Evolutionary conservation across 2,113 vertebrate species (phyloP), one percentile per base, ranked within the genome.

Genomic region (Antigone vipio): DNA sequence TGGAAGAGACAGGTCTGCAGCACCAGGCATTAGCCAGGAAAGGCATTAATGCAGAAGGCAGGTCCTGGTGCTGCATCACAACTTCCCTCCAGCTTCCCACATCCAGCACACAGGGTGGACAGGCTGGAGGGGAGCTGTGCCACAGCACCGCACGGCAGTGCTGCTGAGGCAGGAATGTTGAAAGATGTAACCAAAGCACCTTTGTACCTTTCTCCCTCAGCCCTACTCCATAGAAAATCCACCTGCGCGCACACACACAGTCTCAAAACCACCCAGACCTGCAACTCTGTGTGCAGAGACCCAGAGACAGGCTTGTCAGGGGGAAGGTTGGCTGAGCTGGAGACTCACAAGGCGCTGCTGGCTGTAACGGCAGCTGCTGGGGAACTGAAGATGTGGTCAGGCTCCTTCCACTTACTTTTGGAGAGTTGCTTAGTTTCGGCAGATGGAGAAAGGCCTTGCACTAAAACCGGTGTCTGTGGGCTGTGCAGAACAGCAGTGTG

Each of bases 211-310:
- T 34, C 29, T 79, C 5, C 9, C 12, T 66, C 50, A 47, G 34
- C 29, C 19, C 40, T 34, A 21, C 34, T 53, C 38, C 15, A 5
- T 32, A 32, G 49, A 64, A 78, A 14, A 47, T 32, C 47, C 34
- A 40, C 27, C n/a, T 50, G 71, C 3, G 2, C 30, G 11, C 60
- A 14, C 0, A 1, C 29, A 40, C 12, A 5, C 30, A 24, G 60
- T 21, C 62, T 87, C 20, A 86, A 64, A 86, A 38, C 35, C 62
- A 38, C 35, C 5, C 35, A 79, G 58, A 62, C 15, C 50, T 56
- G 7, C 35, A 59, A 3, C 21, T 73, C 44, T 38, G 3, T 29
- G 7, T 12, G 16, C n/a, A 67, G 52, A 56, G 58, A 6, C 56
- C 53, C 21, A 35, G 19, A 72, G 23, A 27, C 6, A 21, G 27